These are phyloP conservation scores for Oceanodroma tethys DNA, from an alignment of 2,113 vertebrate species.

Conservation along the genomic window DNA sequence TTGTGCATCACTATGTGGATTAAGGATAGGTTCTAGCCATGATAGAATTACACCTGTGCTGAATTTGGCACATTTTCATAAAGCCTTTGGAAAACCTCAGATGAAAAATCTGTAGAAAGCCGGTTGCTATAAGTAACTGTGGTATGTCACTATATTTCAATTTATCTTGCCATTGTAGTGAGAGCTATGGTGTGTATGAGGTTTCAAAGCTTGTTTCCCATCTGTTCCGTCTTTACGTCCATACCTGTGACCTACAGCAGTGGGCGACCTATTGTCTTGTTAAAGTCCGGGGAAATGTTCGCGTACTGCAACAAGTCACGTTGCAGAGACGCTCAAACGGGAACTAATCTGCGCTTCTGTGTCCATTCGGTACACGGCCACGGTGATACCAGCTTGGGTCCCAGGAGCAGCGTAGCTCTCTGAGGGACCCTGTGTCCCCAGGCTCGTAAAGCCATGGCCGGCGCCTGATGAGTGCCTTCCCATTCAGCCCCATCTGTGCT, in stretches of 20 bases:
- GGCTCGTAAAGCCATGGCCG: fast-evolving
- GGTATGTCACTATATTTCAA: not conserved
- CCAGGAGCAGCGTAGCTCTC: not conserved
- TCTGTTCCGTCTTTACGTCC: not conserved
- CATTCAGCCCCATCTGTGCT: not conserved
- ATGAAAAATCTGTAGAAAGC: not conserved
- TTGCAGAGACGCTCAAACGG: not conserved
- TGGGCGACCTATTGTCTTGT: not conserved
- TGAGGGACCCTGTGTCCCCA: not conserved
- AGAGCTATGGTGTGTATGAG: not conserved
- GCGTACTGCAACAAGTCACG: not conserved
- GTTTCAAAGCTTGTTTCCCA: not conserved
- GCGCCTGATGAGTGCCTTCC: not conserved
- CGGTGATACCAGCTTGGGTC: not conserved
- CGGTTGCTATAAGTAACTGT: not conserved
- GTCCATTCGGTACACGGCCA: not conserved
- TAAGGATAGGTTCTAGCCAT: not conserved
- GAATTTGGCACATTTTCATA: not conserved
- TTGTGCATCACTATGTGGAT: not conserved
- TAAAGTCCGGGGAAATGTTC: not conserved
- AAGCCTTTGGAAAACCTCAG: not conserved
- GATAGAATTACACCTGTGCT: not conserved
- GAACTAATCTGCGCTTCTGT: not conserved
- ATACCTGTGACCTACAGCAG: not conserved
- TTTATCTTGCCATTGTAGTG: not conserved